A percentile compares a stretch with the other conserved stretches of the same genome.
These are phyloP conservation scores for Notiomystis cincta DNA, from an alignment of 2,113 vertebrate species.

Conservation along the genomic window DNA sequence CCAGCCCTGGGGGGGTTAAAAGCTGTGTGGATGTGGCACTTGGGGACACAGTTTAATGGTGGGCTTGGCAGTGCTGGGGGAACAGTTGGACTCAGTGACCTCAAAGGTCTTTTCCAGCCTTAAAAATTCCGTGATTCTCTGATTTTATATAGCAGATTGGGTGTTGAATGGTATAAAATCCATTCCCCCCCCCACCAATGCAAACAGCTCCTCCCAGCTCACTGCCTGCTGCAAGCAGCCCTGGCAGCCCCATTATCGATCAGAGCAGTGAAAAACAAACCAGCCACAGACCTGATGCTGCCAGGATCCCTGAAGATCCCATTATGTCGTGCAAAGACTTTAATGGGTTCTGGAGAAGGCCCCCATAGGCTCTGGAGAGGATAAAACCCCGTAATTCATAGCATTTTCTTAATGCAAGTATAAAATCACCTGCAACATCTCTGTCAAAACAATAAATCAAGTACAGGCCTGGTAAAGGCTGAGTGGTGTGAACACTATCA, in stretches of 20 bases:
- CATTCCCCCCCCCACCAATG: background rate
- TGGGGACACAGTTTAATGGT: background rate
- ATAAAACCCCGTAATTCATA: background rate
- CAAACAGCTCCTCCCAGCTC: background rate
- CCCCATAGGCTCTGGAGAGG: background rate
- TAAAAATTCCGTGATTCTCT: background rate
- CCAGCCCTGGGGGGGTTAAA: background rate
- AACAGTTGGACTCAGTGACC: background rate
- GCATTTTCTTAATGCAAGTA: background rate
- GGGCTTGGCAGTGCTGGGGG: background rate
- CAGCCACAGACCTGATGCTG: background rate
- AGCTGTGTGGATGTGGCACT: background rate
- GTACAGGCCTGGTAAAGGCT: background rate
- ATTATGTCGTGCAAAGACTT: background rate
- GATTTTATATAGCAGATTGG: background rate
- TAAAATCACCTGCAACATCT: background rate
- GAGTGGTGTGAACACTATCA: background rate
- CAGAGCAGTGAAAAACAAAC: slow-evolving; percentile 19
- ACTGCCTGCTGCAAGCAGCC: background rate
- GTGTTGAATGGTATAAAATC: background rate
- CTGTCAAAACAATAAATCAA: background rate
- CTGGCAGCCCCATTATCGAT: background rate
- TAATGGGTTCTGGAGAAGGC: background rate
- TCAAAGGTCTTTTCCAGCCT: background rate
- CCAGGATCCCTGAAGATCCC: background rate